phyloP scores from a whole-genome alignment of 2,797 vertebrate species.

The Enteromius treurensis region DNA sequence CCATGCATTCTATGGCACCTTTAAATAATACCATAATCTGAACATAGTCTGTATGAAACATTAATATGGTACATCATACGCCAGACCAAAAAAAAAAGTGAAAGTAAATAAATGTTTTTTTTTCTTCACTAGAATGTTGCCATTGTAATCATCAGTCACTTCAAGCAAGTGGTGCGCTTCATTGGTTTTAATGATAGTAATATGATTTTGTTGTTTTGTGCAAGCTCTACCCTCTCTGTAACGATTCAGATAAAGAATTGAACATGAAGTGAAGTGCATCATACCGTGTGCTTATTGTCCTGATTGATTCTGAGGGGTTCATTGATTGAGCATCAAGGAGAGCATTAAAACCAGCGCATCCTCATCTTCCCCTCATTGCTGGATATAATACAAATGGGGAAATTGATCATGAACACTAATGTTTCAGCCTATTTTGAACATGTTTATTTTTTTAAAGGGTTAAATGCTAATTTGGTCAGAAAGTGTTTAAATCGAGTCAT shows the following conservation, averaged over 20 bases:
- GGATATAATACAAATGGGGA: not conserved
- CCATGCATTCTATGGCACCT: too few species aligned
- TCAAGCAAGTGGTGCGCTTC: not conserved
- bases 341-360: not conserved
- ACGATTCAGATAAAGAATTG: not conserved
- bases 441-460: not conserved
- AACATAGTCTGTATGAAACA: not conserved
- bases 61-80: not conserved
- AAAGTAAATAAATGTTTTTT: not conserved
- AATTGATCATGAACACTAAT: not conserved
- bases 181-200: not conserved
- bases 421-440: not conserved
- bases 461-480: not conserved
- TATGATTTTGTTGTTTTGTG: not conserved
- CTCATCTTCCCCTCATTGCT: not conserved
- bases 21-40: not conserved
- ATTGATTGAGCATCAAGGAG: conserved; percentile 30
- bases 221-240: not conserved
- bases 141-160: not conserved
- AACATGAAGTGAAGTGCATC: not conserved
- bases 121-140: not conserved
- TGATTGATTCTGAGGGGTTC: not conserved
- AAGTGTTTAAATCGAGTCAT: not conserved
- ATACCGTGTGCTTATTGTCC: not conserved
- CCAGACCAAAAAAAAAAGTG: not conserved